Evolutionary conservation across 1,140 invertebrate species (phyloP).

Genomic region (Aphidius ervi): DNA sequence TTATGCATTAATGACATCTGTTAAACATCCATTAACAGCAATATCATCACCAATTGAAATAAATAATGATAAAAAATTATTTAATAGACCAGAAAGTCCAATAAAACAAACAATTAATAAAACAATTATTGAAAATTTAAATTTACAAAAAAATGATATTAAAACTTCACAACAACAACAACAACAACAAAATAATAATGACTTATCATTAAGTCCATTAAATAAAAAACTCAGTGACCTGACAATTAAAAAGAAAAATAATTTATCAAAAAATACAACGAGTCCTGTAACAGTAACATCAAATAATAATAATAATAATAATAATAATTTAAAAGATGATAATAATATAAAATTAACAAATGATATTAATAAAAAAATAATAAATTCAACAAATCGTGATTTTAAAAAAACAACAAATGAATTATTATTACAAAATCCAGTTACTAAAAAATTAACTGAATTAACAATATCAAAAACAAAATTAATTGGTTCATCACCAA

Average conservation of each 20-base stretch:
- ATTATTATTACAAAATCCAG: slow-evolving; percentile 20
- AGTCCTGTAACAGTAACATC: slow-evolving; percentile 4
- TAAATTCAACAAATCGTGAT: slow-evolving; percentile 6
- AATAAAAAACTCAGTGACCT: slow-evolving; percentile 5
- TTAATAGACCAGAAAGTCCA: slow-evolving; percentile 6
- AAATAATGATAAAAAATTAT: slow-evolving; percentile 15
- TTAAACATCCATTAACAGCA: slow-evolving; percentile 22
- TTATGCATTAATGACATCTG: slow-evolving; percentile 41
- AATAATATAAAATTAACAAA: not conserved
- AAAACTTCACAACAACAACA: not conserved
- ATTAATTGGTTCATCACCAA: slow-evolving; percentile 37
- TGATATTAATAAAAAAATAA: not conserved
- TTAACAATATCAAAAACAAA: slow-evolving; percentile 19
- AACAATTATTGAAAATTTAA: too few species aligned
- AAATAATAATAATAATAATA: not conserved
- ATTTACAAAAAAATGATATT: too few species aligned
- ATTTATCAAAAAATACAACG: slow-evolving; percentile 4
- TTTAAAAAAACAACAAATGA: not conserved
- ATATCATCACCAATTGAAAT: slow-evolving; percentile 20
- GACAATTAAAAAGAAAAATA: slow-evolving; percentile 4
- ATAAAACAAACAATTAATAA: not conserved
- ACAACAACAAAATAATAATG: not conserved
- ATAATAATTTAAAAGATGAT: too few species aligned
- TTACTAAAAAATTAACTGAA: slow-evolving; percentile 24
- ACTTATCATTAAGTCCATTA: slow-evolving; percentile 15